These are phyloP conservation scores for Dendrophyllia cribrosa DNA, from an alignment of 64 coral and sea anemone genomes.

Conservation along the genomic window DNA sequence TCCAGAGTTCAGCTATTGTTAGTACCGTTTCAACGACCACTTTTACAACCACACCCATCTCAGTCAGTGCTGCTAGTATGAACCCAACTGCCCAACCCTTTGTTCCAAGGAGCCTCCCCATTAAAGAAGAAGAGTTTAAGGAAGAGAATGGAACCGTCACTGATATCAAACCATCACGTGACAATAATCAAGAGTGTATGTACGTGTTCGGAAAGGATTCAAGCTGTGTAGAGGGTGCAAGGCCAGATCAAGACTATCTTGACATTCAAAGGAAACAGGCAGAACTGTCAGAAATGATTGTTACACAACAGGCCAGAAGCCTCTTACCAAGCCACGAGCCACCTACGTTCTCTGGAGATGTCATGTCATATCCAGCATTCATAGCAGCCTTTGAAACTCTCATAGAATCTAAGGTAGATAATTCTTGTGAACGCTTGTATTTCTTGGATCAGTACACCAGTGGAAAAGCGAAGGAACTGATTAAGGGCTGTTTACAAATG, in stretches of 20 bases:
- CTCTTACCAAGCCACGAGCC: constrained; percentile 50
- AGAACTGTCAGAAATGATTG: constrained; percentile 64
- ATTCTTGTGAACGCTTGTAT: constrained; percentile 51
- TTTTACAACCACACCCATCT: background rate
- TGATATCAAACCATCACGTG: background rate
- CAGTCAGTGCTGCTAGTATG: constrained; percentile 9
- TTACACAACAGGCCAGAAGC: constrained; percentile 66
- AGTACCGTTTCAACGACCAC: background rate
- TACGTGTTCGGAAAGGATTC: background rate
- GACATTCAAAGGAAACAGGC: constrained; percentile 66
- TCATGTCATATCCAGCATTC: constrained; percentile 72
- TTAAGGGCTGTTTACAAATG: constrained; percentile 70
- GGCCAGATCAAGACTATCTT: constrained; percentile 21
- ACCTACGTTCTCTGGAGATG: constrained; percentile 45
- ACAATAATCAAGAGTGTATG: background rate
- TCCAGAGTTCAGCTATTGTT: too few relatives aligned
- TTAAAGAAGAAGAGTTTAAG: background rate
- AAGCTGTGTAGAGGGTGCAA: background rate
- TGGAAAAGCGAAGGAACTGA: constrained; percentile 67
- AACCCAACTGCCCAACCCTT: constrained; percentile 9
- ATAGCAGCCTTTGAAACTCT: constrained; percentile 60
- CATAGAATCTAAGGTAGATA: constrained; percentile 66
- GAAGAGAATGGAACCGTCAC: background rate
- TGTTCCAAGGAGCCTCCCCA: background rate
- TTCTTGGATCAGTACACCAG: constrained; percentile 73